Evolutionary conservation across 2,797 vertebrate species (phyloP), one percentile per base, ranked within the genome.

Genomic region (Rhadinocentrus ornatus): DNA sequence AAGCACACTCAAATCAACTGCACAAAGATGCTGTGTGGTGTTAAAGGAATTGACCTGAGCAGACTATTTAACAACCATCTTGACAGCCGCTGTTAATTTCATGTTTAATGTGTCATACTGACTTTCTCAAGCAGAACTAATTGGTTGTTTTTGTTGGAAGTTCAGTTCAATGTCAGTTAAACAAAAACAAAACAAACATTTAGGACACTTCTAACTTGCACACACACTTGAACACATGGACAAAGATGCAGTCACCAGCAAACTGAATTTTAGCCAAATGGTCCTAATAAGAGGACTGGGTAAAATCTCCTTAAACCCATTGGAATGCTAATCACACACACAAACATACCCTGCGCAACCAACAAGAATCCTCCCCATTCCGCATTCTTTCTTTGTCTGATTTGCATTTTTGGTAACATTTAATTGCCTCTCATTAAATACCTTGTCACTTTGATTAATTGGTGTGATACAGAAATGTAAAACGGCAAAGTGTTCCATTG

Each of bases 361-460:
- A 34, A 66, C 56, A 67, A 65, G 69, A 69, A 77, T 24, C 20
- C 68, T 32, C 48, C 41, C 50, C 56, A 35, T 44, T 41, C 7
- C 1, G 1, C 82, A 39, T 74, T 72, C 80, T 67, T 74, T 62
- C 55, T 27, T 44, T 27, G 4, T 82, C 87, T 88, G 81, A 92
- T 93, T 92, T 91, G 88, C 91, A 92, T 91, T 92, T 93, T 86
- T 80, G 91, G 91, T 93, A 91, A 92, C 87, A 86, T 81, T 89
- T 94, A 94, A 94, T 94, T 93, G 93, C 85, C 88, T 92, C 93
- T 93, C 93, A 93, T 94, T 93, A 94, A 91, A 89, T 91, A 90
- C 86, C 88, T 90, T 93, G 94, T 93, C 92, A 93, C 88, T 86
- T 91, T 94, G 93, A 94, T 94, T 92, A 92, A 94, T 94, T 92